phyloP scores from a whole-genome alignment of 2,113 vertebrate species.

The Morone saxatilis region DNA sequence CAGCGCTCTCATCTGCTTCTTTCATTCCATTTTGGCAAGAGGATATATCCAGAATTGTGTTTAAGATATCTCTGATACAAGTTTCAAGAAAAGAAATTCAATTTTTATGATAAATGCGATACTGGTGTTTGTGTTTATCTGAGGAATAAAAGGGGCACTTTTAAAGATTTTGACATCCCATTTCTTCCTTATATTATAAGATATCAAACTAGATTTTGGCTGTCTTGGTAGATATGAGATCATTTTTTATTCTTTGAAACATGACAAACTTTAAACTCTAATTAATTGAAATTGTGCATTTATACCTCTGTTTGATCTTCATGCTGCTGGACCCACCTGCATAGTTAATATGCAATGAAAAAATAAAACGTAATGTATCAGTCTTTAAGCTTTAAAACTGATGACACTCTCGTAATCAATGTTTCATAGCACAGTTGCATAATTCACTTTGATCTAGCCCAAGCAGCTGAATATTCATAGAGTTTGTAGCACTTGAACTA shows the following conservation, averaged over 20 bases:
- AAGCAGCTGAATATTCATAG: conserved; percentile 59
- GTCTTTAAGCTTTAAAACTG: conserved; percentile 51
- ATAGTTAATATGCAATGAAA: conserved; percentile 3
- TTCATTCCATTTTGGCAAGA: neutral
- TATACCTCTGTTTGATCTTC: conserved; percentile 26
- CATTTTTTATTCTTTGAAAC: neutral
- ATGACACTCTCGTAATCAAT: conserved; percentile 56
- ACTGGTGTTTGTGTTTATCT: conserved; percentile 4
- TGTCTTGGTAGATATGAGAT: neutral
- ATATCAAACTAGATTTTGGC: neutral
- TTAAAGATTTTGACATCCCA: neutral
- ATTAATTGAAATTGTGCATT: conserved; percentile 10
- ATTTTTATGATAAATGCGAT: neutral
- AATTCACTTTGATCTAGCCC: conserved; percentile 70
- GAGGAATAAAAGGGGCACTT: conserved; percentile 2
- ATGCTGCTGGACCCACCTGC: conserved; percentile 7
- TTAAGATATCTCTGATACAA: neutral
- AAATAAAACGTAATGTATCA: conserved; percentile 33
- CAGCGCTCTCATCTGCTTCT: conserved; percentile 17
- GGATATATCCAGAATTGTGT: neutral
- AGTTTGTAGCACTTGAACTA: conserved; percentile 57
- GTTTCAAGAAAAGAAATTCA: neutral
- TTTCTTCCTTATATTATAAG: conserved; percentile 1
- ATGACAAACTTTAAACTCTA: neutral
- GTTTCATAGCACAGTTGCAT: conserved; percentile 63